Base-by-base conservation (phyloP, 2,888 invertebrate species). In the Helobdella robusta region DNA sequence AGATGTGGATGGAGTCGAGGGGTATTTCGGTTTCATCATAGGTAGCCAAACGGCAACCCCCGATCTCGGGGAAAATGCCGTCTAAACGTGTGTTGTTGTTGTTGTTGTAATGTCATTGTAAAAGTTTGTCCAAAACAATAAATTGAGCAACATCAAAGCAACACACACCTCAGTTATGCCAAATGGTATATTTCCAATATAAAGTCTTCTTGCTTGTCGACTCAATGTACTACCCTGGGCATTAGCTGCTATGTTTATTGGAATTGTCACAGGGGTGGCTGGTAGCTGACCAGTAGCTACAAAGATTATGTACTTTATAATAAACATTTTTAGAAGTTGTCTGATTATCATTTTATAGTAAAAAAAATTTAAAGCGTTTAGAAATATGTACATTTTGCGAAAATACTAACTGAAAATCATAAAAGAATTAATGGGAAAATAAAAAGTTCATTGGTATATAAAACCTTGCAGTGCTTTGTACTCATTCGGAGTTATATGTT, bases 151-250 rank as follows among this genome's bases (percentile, higher is more conserved):
- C n/a, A n/a, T n/a, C n/a, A n/a, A n/a, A n/a, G n/a, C n/a, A n/a
- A n/a, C n/a, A n/a, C n/a, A n/a, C n/a, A 82, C 83, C 82, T 80
- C 80, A 34, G 95, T 94, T 23, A 95, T 94, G 68, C 97, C 97
- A 79, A 97, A 97, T 35, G 97, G 97, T 83, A 97, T 97, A 82
- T 97, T 97, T 65, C 79, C 97, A 65, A 97, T 94, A 78, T 97
- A 97, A 65, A 97, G 83, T 67, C 90, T 83, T 71, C 92, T 83
- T 0, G 94, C 94, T 82, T 97, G 94, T 68, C 83, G 77, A 5
- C 94, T 94, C 70, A 95, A 93, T 2, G 94, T 92, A 28, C 91
- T 92, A 20, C 93, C 95, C 11, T 95, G 94, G 48, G 94, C 93
- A 1, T 94, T 93, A 52, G 95, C 94, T 1, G 95, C 94, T 36